Base-by-base conservation (phyloP, 2,113 vertebrate species). In the Meleagris gallopavo region DNA sequence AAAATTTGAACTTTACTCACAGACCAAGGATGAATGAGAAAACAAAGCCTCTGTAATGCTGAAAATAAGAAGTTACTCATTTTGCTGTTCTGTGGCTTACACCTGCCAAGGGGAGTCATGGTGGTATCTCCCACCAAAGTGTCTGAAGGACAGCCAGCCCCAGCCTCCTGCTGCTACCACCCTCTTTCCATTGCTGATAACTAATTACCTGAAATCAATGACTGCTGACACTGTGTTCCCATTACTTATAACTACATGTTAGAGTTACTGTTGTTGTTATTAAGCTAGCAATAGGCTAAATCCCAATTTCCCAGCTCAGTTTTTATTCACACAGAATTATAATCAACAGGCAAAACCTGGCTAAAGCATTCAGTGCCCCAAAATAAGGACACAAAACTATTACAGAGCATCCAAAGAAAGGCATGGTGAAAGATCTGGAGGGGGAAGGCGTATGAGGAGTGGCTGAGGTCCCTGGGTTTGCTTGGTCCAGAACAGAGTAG, bases 71-170 rank as follows among this genome's bases (percentile, higher is more conserved):
- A 18, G 27, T 3, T 88, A 17, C 8, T 29, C 5, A 27, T 38
- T 27, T 32, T 73, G 11, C 2, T 0, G 61, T 80, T 41, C 7
- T 5, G 40, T 4, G 52, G 16, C 19, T 65, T 30, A 52, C 7
- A 22, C 19, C 57, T 77, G 45, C 8, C 0, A 0, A 36, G n/a
- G 16, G 10, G 6, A 73, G 17, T 38, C 20, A 4, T 0, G 0
- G 8, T 9, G 27, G 10, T 40, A 20, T n/a, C 41, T 40, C 25
- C 9, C 8, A 18, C 19, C 2, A 0, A 52, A 22, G 6, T 46
- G 58, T 16, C 70, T 83, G 27, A 32, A 46, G 67, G 18, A 16
- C 46, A 79, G 20, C 21, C 32, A 88, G 32, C 29, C 29, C 45
- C 24, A 3, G 18, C 20, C 46, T 93, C 32, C 52, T 2, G 2